phyloP scores from a whole-genome alignment of 1,140 invertebrate species.

The Rhopalosiphum padi region DNA sequence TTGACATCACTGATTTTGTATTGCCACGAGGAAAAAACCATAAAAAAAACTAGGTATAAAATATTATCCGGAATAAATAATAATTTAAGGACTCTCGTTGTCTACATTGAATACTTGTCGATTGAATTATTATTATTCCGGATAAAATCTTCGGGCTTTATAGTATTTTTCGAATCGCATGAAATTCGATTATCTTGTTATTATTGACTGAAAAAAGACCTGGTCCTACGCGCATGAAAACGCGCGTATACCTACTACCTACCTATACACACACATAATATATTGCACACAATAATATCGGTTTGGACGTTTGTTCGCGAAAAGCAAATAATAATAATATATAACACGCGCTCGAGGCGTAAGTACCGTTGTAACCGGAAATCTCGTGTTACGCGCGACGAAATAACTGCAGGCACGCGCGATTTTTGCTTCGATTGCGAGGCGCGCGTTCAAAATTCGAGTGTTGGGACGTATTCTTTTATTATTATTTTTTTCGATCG shows the following conservation, averaged over 20 bases:
- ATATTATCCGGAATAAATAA: constrained; percentile 5
- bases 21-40: neutral
- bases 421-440: neutral
- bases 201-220: constrained; percentile 6
- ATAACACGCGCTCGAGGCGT: neutral
- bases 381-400: constrained; percentile 25
- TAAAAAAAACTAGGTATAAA: neutral
- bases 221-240: neutral
- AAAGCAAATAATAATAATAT: constrained; percentile 24
- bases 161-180: neutral
- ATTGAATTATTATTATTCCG: neutral
- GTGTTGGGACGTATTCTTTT: neutral
- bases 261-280: neutral
- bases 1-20: neutral
- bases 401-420: neutral
- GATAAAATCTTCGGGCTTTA: neutral
- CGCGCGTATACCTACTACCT: neutral
- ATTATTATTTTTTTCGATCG: neutral
- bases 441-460: neutral
- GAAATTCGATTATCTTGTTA: constrained; percentile 1
- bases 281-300: constrained; percentile 15
- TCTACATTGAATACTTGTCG: neutral
- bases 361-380: constrained; percentile 21
- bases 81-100: neutral
- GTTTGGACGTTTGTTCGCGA: constrained; percentile 35